phyloP scores from a whole-genome alignment of 1,140 invertebrate species.

The Tetranychus cinnabarinus region DNA sequence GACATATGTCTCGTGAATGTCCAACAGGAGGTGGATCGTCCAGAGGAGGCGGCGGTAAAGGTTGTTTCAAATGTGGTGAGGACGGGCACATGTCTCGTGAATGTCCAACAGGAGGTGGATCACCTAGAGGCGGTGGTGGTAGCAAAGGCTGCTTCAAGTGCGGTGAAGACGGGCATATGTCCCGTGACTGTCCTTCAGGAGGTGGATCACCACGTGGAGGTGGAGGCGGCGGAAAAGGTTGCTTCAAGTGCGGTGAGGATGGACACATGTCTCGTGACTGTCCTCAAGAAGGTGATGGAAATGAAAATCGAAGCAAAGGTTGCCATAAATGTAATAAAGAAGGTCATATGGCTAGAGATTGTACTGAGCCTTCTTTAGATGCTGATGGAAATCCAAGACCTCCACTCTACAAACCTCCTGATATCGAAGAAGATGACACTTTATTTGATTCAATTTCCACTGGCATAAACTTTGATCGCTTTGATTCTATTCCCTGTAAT shows the following conservation, averaged over 20 bases:
- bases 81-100: constrained; percentile 21
- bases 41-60: neutral
- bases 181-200: constrained; percentile 12
- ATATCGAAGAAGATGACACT: constrained; percentile 35
- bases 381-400: constrained; percentile 3
- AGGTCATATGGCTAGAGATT: constrained; percentile 18
- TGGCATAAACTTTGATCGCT: constrained; percentile 74
- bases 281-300: constrained; percentile 3
- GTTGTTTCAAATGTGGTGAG: constrained; percentile 17
- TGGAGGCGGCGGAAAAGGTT: neutral
- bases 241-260: constrained; percentile 12
- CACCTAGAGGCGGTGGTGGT: neutral
- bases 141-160: constrained; percentile 11
- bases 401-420: constrained; percentile 46
- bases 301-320: neutral
- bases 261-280: constrained; percentile 16
- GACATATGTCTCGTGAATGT: constrained; percentile 15
- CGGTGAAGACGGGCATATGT: constrained; percentile 13
- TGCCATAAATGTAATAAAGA: constrained; percentile 19
- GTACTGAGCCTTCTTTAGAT: constrained; percentile 13
- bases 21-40: neutral
- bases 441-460: constrained; percentile 43
- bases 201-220: constrained; percentile 17
- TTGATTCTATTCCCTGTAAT: constrained; percentile 53
- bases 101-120: constrained; percentile 14